Evolutionary conservation across 1,140 invertebrate genomes (phyloP), one percentile per base, ranked within the genome.

Genomic region (Babylonia areolata): DNA sequence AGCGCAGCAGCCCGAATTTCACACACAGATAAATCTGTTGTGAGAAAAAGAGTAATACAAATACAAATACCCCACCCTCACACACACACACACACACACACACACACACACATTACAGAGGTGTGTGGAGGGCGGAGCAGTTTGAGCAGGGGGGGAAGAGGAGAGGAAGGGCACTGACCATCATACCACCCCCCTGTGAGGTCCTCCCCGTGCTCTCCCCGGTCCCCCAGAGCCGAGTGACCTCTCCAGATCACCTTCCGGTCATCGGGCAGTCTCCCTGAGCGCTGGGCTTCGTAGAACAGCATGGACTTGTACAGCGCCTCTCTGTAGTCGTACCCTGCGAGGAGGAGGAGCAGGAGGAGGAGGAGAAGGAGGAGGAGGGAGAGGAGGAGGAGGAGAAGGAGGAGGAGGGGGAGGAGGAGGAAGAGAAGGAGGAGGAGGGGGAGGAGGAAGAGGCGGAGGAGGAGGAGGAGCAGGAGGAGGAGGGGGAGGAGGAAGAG

Each of bases 111-210:
- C n/a, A n/a, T n/a, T n/a, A n/a, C n/a, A n/a, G n/a, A n/a, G n/a
- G 64, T 9, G 28, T 20, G 64, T 69, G 17, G 64, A 31, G 64
- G 64, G 64, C n/a, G n/a, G n/a, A n/a, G n/a, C n/a, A n/a, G n/a
- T n/a, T n/a, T n/a, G n/a, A n/a, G n/a, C 9, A 54, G 51, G 51
- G 51, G 51, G 51, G 51, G 51, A 20, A 20, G 51, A 31, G 58
- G 58, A 31, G 12, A 23, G 23, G 58, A 31, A 33, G 54, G 12
- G 31, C 12, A 85, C 91, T 93, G 92, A 96, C 96, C 96, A 90
- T 96, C 96, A 90, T 96, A 96, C 92, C 96, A 96, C 46, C 96
- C 96, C 75, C 96, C 96, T 20, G 94, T 95, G 20, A 96, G 92
- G 90, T 96, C 96, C 90, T 96, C 95, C 11, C 95, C 95, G 73